These are phyloP conservation scores for Ips typographus DNA, from an alignment of 1,140 invertebrate genomes.

Conservation along the genomic window DNA sequence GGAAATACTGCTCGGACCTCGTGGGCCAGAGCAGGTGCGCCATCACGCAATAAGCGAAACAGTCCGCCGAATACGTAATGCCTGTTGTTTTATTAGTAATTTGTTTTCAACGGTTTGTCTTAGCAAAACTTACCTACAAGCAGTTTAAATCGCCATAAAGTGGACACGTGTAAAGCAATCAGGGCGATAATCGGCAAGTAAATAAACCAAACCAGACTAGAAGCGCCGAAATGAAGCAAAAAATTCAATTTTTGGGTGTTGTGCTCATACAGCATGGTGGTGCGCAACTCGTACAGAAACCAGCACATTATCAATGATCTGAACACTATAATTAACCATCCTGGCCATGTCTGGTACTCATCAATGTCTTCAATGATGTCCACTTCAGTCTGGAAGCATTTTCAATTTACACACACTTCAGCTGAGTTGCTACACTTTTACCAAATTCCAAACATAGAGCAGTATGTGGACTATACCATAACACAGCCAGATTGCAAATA, in stretches of 20 bases:
- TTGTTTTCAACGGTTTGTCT: constrained; percentile 2
- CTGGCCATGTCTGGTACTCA: constrained; percentile 96
- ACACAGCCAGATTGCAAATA: constrained; percentile 89
- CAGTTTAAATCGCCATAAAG: constrained; percentile 94
- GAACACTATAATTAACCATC: constrained; percentile 87
- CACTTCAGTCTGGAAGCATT: constrained; percentile 78
- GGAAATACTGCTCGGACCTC: constrained; percentile 85
- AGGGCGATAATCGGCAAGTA: constrained; percentile 93
- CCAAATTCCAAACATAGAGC: constrained; percentile 94
- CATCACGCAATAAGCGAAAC: constrained; percentile 91
- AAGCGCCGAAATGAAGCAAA: constrained; percentile 94
- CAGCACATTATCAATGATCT: constrained; percentile 90
- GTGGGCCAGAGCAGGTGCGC: constrained; percentile 92
- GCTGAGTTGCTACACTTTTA: constrained; percentile 56
- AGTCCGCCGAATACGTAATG: constrained; percentile 92
- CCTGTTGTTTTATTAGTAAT: constrained; percentile 58
- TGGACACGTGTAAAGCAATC: constrained; percentile 89
- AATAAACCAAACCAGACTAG: constrained; percentile 97
- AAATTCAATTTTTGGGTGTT: constrained; percentile 90
- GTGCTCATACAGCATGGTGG: constrained; percentile 90
- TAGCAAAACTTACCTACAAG: constrained; percentile 72
- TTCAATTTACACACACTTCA: background rate
- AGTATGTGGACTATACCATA: constrained; percentile 90
- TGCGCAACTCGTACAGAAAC: constrained; percentile 90
- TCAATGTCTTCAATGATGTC: constrained; percentile 95